Evolutionary conservation across 2,888 invertebrate genomes (phyloP), one percentile per base, ranked within the genome.

Genomic region (Orthosia gothica): DNA sequence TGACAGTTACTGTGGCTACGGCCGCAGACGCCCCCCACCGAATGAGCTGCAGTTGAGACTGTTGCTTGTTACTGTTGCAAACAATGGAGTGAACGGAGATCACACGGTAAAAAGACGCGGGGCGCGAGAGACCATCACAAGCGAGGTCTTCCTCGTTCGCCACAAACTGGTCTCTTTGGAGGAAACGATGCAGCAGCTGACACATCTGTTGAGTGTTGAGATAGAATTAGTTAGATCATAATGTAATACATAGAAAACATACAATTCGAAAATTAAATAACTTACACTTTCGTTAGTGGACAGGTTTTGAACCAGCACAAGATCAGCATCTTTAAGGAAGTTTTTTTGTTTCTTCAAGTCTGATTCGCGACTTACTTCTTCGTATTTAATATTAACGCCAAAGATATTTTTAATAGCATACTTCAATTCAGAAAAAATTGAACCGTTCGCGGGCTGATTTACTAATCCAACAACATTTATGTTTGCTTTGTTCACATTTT

Each of bases 401-500:
- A 58, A 68, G 50, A 82, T 54, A 4, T 81, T 79, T 16, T 54
- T 72, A 15, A 70, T 11, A 11, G 76, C n/a, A 16, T 79, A 61
- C 50, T 78, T 77, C 16, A 89, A 82, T 57, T 81, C 65, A 1
- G 75, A 66, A 50, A 83, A 87, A 52, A 89, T 63, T 3, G 45
- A 61, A 11, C 16, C 68, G 23, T 77, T 68, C 20, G 32, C 45
- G n/a, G 20, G 54, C 9, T 81, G n/a, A 52, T 73, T 64, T 9
- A 68, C 57, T 57, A 90, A 67, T 40, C 82, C 87, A 69, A 89
- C 59, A 15, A 88, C 73, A 9, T 83, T 84, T 18, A 90, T 69
- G 12, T 47, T 52, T 50, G 74, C 64, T 63, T 86, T 89, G 32
- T 84, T 86, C 2, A 87, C 45, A 79, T 91, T 90, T 81, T 90